Base-by-base conservation (phyloP, 2,113 vertebrate genomes). In the Tachysurus fulvidraco region DNA sequence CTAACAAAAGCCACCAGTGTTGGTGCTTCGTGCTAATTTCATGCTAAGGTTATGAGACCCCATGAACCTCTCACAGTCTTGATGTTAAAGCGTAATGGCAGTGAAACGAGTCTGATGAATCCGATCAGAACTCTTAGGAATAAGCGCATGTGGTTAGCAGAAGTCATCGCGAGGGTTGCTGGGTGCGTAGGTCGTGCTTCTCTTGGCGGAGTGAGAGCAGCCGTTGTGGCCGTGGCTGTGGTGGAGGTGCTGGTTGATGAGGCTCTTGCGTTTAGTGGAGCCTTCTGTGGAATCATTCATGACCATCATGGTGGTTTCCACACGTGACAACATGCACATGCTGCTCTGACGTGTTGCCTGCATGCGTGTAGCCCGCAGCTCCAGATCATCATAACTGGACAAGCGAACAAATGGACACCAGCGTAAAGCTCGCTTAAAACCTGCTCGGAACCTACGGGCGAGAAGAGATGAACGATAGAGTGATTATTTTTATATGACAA, bases 351-450 rank as follows among this genome's bases (percentile, higher is more conserved):
- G 94, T 0, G 96, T 94, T 0, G 96, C 96, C 59, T 96, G 96
- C 54, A 97, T 95, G 62, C 96, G 94, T 5, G 96, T 96, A 28
- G 94, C 91, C 85, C 96, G 96, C 0, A 99, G 96, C 89, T 99
- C 97, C 85, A 98, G 87, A 91, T 99, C 96, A 0, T 99, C 98
- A 0, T 96, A 96, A 93, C 95, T 97, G 52, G 98, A 98, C 71
- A 99, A 93, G 59, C 96, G 94, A 73, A 99, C 94, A 91, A 99
- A 99, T 0, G 98, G 98, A 80, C 98, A 99, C 97, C 98, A 99
- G 77, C 95, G 96, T 85, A 99, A 97, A 0, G 95, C 98, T 86
- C 91, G 91, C 93, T 98, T 99, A 93, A 99, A 99, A 59, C 98
- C 98, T 0, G 97, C 97, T 80, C 98, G 95, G 89, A 99, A 99